phyloP scores from a whole-genome alignment of 2,797 vertebrate species.

The Onychomys torridus region DNA sequence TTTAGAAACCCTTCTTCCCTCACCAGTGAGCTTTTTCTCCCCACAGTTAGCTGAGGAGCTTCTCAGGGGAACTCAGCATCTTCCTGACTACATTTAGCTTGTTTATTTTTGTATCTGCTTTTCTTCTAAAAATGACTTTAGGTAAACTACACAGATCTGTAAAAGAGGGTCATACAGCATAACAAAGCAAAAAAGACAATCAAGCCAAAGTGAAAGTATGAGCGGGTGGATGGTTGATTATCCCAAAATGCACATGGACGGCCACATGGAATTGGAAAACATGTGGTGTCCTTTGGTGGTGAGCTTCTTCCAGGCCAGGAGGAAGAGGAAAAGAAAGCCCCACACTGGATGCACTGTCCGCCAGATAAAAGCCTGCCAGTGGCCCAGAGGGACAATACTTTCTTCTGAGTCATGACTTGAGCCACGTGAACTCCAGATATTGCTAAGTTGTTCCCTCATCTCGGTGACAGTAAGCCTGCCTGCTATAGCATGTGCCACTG shows the following conservation, averaged over 20 bases:
- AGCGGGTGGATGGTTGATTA: neutral
- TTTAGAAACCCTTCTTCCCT: neutral
- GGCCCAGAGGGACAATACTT: neutral
- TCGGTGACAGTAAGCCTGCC: neutral
- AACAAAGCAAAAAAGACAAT: neutral
- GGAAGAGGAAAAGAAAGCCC: neutral
- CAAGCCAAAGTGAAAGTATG: neutral
- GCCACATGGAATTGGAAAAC: neutral
- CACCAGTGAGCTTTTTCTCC: neutral
- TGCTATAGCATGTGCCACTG: neutral
- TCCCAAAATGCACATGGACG: neutral
- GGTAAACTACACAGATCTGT: neutral
- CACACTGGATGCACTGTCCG: neutral
- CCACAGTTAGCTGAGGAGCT: neutral
- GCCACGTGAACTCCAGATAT: neutral
- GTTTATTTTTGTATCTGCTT: slow-evolving; percentile 35
- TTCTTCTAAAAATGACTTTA: slow-evolving; percentile 33
- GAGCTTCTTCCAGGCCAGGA: neutral
- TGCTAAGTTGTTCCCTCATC: neutral
- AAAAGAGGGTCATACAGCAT: neutral
- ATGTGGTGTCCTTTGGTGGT: neutral
- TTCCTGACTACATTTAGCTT: neutral
- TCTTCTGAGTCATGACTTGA: neutral
- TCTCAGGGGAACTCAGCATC: neutral
- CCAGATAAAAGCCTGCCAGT: neutral